Evolutionary conservation across 1,140 invertebrate species (phyloP), one percentile per base, ranked within the genome.

Genomic region (Aplysia californica): DNA sequence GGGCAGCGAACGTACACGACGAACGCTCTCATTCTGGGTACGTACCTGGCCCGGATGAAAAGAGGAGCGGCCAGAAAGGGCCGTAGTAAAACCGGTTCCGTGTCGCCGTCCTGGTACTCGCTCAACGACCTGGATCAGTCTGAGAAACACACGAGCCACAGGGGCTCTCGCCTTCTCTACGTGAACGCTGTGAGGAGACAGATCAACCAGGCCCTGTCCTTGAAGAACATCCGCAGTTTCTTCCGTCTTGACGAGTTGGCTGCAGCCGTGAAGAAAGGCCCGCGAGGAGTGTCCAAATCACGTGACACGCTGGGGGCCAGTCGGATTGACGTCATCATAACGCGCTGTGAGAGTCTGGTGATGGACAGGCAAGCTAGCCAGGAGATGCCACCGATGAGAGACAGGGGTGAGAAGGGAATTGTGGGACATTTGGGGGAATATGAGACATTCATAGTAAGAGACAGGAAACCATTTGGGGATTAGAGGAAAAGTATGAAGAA

Each of bases 251-350:
- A 41, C 31, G 58, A 72, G 18, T n/a, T 18, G 6, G n/a, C 5
- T 3, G 55, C 31, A 2, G 21, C 3, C 10, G 44, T 26, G 18
- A 58, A 21, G n/a, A 23, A 5, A n/a, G 58, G 36, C 6, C 59
- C 21, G 26, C 50, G 56, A 36, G 1, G 15, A 39, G 35, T 38
- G 1, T 20, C 2, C 3, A n/a, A n/a, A n/a, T 1, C 68, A 50
- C 33, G 70, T 61, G 70, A 72, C 35, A 59, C 39, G 23, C 70
- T 61, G 4, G 21, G 33, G 0, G 31, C 59, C 72, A 66, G 50
- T 66, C 72, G 66, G 21, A 75, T 75, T 23, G 55, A 75, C 61
- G 72, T 75, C 2, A 75, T 75, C 61, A 75, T 75, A 35, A 75
- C 72, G 0, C 59, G 72, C n/a, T 75, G 72, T 44, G 72, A 75